phyloP scores from a whole-genome alignment of 2,888 invertebrate species.

The Linnaemya vulpina region DNA sequence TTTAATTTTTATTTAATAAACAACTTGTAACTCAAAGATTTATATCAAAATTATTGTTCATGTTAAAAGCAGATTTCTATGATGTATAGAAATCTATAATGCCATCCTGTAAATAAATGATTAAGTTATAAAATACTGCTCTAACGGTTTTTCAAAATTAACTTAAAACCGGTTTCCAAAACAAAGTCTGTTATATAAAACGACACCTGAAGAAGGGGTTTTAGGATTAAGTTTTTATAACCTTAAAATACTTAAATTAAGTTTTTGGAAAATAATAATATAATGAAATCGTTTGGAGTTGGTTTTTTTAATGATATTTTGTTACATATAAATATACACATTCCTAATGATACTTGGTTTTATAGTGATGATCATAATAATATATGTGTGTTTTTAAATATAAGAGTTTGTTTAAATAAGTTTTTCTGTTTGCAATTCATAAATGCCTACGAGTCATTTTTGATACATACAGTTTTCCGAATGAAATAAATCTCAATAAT shows the following conservation, averaged over 20 bases:
- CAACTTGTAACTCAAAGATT: constrained; percentile 28
- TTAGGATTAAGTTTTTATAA: constrained; percentile 54
- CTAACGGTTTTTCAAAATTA: constrained; percentile 73
- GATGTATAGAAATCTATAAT: constrained; percentile 41
- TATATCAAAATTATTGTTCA: constrained; percentile 1
- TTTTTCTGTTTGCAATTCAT: constrained; percentile 77
- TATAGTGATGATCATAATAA: constrained; percentile 60
- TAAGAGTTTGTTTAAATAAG: constrained; percentile 64
- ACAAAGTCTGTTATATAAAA: constrained; percentile 46
- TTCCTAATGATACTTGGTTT: constrained; percentile 67
- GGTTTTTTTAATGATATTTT: constrained; percentile 78
- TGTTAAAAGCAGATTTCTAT: constrained; percentile 22
- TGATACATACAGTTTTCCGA: constrained; percentile 73
- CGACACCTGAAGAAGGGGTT: constrained; percentile 61
- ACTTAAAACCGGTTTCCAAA: constrained; percentile 74
- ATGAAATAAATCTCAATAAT: constrained; percentile 6
- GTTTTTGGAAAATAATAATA: constrained; percentile 37
- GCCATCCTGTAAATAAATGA: constrained; percentile 78
- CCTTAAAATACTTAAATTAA: constrained; percentile 31
- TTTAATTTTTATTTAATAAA: constrained; percentile 30
- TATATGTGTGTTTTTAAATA: constrained; percentile 48
- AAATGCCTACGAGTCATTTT: constrained; percentile 73
- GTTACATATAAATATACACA: constrained; percentile 69
- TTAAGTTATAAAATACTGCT: constrained; percentile 74
- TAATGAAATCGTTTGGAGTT: constrained; percentile 55